A percentile compares a stretch with the other conserved stretches of the same genome.
These are phyloP conservation scores for Gavia stellata DNA, from an alignment of 2,113 vertebrate genomes.

Conservation along the genomic window DNA sequence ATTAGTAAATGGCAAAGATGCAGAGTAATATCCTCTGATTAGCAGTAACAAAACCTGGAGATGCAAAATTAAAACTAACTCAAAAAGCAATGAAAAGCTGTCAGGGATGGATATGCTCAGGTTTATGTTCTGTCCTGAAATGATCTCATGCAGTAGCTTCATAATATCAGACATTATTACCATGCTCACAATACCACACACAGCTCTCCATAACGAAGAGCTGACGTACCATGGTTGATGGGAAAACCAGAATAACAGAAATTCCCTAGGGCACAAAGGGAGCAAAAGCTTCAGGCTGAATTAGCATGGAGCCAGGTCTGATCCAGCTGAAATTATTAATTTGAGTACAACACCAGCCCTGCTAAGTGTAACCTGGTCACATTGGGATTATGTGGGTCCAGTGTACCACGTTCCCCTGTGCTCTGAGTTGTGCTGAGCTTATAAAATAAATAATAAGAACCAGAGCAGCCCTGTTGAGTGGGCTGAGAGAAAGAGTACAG, in stretches of 20 bases:
- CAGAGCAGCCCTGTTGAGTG: background rate
- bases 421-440: background rate
- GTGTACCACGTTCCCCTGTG: background rate
- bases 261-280: background rate
- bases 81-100: background rate
- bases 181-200: background rate
- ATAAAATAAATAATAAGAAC: background rate
- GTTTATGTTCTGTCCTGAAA: background rate
- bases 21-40: background rate
- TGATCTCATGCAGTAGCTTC: background rate
- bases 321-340: background rate
- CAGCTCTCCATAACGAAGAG: background rate
- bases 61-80: background rate
- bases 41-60: background rate
- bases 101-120: background rate
- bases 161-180: background rate
- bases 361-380: background rate
- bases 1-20: background rate
- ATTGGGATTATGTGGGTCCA: background rate
- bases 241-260: background rate
- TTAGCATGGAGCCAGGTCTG: background rate
- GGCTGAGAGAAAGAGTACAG: background rate
- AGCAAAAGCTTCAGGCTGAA: background rate
- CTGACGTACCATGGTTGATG: too few relatives aligned
- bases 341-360: background rate